These are phyloP conservation scores for Cricetomys ansorgei DNA, from an alignment of 2,113 vertebrate genomes.

Conservation along the genomic window DNA sequence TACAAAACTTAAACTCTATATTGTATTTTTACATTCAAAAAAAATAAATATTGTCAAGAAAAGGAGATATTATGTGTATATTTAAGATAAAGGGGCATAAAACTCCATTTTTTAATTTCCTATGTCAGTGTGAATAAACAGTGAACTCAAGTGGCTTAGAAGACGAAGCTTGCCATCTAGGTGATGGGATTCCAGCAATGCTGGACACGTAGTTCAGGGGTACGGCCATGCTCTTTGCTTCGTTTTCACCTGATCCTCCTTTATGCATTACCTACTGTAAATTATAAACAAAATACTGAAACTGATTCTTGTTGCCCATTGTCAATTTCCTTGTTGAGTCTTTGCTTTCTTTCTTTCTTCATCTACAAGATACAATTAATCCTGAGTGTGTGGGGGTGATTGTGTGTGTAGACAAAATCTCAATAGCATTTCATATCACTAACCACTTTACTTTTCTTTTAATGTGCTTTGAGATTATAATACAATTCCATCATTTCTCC, in stretches of 20 bases:
- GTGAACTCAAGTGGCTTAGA: neutral
- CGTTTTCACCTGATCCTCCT: neutral
- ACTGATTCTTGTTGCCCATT: neutral
- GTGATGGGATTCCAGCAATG: neutral
- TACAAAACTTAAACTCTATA: neutral
- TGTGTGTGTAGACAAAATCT: neutral
- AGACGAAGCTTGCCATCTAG: neutral
- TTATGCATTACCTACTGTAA: neutral
- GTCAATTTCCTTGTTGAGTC: neutral
- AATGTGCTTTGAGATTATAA: too few relatives aligned
- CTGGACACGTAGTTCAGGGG: neutral
- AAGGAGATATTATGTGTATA: neutral
- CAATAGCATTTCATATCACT: too few relatives aligned
- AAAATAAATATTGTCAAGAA: neutral
- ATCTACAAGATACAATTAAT: neutral
- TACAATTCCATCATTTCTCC: too few relatives aligned
- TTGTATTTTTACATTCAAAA: neutral
- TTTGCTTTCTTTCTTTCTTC: neutral
- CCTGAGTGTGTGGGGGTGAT: neutral
- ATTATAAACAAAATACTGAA: neutral
- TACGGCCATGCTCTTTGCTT: neutral
- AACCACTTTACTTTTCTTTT: too few relatives aligned
- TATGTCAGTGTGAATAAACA: neutral
- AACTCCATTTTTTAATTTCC: neutral
- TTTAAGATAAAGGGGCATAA: neutral